phyloP scores from a whole-genome alignment of 2,797 vertebrate genomes.

The Ctenosaura bakeri region DNA sequence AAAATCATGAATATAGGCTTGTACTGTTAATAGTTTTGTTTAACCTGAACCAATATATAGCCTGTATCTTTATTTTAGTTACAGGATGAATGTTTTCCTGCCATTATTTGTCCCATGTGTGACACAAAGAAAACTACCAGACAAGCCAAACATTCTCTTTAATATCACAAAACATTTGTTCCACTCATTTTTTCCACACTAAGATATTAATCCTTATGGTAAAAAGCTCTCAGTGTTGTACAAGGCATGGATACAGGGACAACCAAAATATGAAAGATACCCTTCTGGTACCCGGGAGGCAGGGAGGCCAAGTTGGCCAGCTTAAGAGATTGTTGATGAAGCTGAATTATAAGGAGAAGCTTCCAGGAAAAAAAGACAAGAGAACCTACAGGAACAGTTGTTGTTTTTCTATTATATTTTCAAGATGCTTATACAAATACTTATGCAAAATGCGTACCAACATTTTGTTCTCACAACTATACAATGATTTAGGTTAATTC shows the following conservation, averaged over 20 bases:
- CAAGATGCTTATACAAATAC: too few relatives aligned
- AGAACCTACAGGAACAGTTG: too few relatives aligned
- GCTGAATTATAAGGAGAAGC: not conserved
- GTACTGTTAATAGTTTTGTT: not conserved
- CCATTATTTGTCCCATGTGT: not conserved
- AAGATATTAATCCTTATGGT: not conserved
- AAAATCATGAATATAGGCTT: too few relatives aligned
- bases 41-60: not conserved
- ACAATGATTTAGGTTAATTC: too few relatives aligned
- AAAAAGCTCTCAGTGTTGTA: not conserved
- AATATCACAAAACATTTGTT: not conserved
- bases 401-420: too few relatives aligned
- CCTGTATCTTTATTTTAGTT: not conserved
- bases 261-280: not conserved
- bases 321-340: not conserved
- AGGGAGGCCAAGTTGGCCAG: not conserved
- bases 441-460: too few relatives aligned
- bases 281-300: not conserved
- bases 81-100: not conserved
- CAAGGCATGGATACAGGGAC: not conserved
- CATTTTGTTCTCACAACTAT: too few relatives aligned
- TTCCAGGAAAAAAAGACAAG: too few relatives aligned
- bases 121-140: not conserved
- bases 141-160: not conserved
- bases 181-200: too few relatives aligned